phyloP scores from a whole-genome alignment of 2,888 invertebrate genomes.

The Pardosa pseudoannulata region DNA sequence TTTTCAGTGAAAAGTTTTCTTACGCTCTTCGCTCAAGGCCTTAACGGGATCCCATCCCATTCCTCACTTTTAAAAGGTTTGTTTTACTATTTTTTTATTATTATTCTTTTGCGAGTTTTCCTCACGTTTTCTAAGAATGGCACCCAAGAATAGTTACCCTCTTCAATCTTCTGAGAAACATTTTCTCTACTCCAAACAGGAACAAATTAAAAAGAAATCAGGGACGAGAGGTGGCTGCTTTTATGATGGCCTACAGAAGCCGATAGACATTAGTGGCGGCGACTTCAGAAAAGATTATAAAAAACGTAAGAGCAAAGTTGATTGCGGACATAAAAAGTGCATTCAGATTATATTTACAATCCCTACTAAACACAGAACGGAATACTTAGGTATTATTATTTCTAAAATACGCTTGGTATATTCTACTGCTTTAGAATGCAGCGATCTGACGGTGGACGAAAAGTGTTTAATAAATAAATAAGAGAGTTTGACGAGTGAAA shows the following conservation, averaged over 20 bases:
- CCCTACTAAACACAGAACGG: not conserved
- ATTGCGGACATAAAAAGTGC: not conserved
- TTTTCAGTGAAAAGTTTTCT: too few relatives aligned
- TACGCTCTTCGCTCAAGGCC: not conserved
- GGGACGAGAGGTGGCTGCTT: not conserved
- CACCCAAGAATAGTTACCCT: conserved; percentile 37
- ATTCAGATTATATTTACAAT: not conserved
- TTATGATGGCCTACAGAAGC: conserved; percentile 5
- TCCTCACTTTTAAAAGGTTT: not conserved
- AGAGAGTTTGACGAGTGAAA: too few relatives aligned
- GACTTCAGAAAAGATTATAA: not conserved
- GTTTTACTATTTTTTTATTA: too few relatives aligned
- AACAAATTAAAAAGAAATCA: conserved; percentile 5
- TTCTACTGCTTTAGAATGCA: too few relatives aligned
- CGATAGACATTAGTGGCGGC: conserved; percentile 10
- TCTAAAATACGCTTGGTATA: too few relatives aligned
- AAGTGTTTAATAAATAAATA: too few relatives aligned
- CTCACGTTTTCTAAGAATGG: conserved; percentile 9
- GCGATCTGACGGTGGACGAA: too few relatives aligned
- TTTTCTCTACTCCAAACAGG: not conserved
- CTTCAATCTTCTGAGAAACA: conserved; percentile 45
- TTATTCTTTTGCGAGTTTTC: conserved; percentile 14
- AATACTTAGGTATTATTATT: too few relatives aligned
- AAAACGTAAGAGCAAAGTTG: not conserved
- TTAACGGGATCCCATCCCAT: not conserved